These are phyloP conservation scores for Platygyra sinensis DNA, from an alignment of 64 coral and sea anemone species.

Conservation along the genomic window DNA sequence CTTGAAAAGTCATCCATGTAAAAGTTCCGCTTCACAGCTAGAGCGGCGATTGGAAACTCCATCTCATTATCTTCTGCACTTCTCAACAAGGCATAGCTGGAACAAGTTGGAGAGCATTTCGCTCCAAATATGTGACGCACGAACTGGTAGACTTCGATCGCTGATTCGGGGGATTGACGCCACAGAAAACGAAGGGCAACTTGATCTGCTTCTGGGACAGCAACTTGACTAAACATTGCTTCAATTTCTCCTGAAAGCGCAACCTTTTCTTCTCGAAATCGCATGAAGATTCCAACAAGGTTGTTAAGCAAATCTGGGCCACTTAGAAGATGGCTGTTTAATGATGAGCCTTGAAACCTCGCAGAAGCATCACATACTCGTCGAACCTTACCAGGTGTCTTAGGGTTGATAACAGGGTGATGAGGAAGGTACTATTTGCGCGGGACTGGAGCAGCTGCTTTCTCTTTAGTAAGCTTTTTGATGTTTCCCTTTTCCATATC, in stretches of 20 bases:
- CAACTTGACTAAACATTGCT: conserved; percentile 52
- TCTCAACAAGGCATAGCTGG: conserved; percentile 19
- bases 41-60: too few species aligned
- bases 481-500: conserved; percentile 27
- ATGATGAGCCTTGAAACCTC: conserved; percentile 33
- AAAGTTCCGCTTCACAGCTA: too few species aligned
- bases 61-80: background rate
- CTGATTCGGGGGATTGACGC: background rate
- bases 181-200: conserved; percentile 3
- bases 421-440: conserved; percentile 32
- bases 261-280: conserved; percentile 37
- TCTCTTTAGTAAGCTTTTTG: background rate
- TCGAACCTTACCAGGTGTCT: conserved; percentile 22
- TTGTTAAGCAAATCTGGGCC: conserved; percentile 16
- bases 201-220: background rate
- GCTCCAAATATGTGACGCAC: conserved; percentile 44
- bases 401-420: conserved; percentile 5
- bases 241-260: too few species aligned
- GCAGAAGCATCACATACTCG: conserved; percentile 41
- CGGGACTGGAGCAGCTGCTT: background rate
- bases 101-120: conserved; percentile 17
- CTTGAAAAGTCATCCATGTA: too few species aligned
- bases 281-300: conserved; percentile 28
- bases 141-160: conserved; percentile 27
- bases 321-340: conserved; percentile 25